Conservation (phyloP, 2,888 invertebrate species). For the Drosophila affinis region DNA sequence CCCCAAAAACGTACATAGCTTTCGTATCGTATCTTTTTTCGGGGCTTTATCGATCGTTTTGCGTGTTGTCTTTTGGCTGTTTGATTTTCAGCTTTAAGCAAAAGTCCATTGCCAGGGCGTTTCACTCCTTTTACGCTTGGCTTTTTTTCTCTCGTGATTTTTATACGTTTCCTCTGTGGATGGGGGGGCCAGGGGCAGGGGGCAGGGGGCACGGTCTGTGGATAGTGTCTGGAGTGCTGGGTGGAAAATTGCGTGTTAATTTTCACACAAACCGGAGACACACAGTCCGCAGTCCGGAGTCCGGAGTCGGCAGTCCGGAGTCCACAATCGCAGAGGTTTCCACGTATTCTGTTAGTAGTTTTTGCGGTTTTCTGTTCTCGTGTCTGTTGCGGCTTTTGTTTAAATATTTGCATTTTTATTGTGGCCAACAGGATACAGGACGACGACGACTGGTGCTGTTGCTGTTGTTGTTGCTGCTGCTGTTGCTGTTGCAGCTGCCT, state of each 20-base stretch:
- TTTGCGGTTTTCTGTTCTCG: constrained; percentile 51
- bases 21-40: constrained; percentile 28
- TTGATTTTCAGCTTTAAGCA: constrained; percentile 74
- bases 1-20: constrained; percentile 13
- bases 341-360: constrained; percentile 61
- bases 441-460: constrained; percentile 8
- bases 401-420: constrained; percentile 76
- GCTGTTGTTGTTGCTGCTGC: constrained; percentile 15
- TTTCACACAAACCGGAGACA: constrained; percentile 68
- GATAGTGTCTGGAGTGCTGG: constrained; percentile 55
- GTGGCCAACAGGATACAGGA: constrained; percentile 44
- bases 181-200: not conserved
- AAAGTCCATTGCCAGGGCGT: constrained; percentile 35
- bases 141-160: constrained; percentile 17
- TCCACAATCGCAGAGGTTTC: constrained; percentile 39
- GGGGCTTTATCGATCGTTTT: constrained; percentile 70
- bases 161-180: constrained; percentile 40
- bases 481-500: constrained; percentile 4
- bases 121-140: constrained; percentile 56
- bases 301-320: not conserved
- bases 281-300: not conserved
- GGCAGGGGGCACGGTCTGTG: not conserved
- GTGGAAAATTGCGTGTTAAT: constrained; percentile 77
- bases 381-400: constrained; percentile 58
- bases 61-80: constrained; percentile 63